Base-by-base conservation (phyloP, 2,797 vertebrate genomes). In the Liparis tanakae region DNA sequence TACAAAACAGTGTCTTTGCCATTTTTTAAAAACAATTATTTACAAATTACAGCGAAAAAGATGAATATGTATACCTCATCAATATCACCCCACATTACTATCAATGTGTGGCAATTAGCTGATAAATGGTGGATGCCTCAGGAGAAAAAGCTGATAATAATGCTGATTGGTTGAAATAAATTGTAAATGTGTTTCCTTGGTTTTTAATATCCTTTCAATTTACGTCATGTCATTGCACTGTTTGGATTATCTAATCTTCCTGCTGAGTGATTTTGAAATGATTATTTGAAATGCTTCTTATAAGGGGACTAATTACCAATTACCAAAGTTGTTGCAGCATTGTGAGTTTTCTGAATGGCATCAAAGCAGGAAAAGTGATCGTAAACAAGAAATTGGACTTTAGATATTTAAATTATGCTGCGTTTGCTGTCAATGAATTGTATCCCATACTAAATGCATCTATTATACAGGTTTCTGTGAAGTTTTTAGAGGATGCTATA, bases 181-280 rank as follows among this genome's bases (percentile, higher is more conserved):
- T 75, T 64, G n/a, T 56, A 70, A 9, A 74, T 67, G 68, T 71
- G 1, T 58, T 54, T 59, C 18, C 37, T 54, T 53, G 13, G 60
- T 76, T 80, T 54, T 69, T 72, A 68, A 83, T 88, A 81, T 84
- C 50, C 75, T 84, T 87, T 81, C 58, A 85, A 84, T 82, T 82
- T 82, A 78, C 60, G 55, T 83, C 65, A 83, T 90, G 74, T 77
- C 79, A 85, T 85, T 77, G 61, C 81, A 72, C 61, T 56, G 70
- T 89, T 91, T 89, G 83, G 64, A 82, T 87, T 83, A 84, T 89
- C 78, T 80, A 73, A 84, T 87, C 79, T 79, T 85, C 84, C 77
- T 48, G 69, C 67, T 87, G 74, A 84, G 71, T 84, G 77, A 83
- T 84, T 85, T 60, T 74, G 62, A 87, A 80, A 89, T 86, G 81